phyloP scores from a whole-genome alignment of 1,140 invertebrate genomes.

The Rhizoglyphus robini region DNA sequence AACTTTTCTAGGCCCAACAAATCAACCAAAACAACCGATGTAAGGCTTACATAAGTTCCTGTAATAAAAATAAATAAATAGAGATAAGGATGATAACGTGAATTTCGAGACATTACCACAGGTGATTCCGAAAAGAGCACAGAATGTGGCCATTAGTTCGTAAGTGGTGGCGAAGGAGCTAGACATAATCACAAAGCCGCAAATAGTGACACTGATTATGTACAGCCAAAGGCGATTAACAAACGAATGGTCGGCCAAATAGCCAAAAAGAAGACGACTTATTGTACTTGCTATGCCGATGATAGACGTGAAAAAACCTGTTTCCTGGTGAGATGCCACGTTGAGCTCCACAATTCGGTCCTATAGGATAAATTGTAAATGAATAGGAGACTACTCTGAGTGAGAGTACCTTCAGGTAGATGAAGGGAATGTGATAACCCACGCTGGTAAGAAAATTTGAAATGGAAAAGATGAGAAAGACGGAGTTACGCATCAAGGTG shows the following conservation, averaged over 20 bases:
- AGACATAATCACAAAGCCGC: conserved; percentile 50
- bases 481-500: conserved; percentile 59
- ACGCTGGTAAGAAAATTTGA: conserved; percentile 93
- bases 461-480: conserved; percentile 76
- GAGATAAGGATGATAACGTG: background rate
- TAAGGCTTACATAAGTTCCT: conserved; percentile 39
- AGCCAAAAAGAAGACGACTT: conserved; percentile 71
- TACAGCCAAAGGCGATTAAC: conserved; percentile 76
- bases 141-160: conserved; percentile 54
- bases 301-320: conserved; percentile 53
- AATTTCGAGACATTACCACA: conserved; percentile 39
- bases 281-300: conserved; percentile 74
- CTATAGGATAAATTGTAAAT: conserved; percentile 11
- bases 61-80: conserved; percentile 20
- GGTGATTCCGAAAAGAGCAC: conserved; percentile 66
- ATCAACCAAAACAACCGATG: conserved; percentile 32
- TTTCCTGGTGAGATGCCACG: conserved; percentile 40
- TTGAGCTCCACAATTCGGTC: conserved; percentile 44
- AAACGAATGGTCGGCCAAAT: conserved; percentile 69
- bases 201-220: conserved; percentile 65
- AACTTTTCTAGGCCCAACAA: conserved; percentile 33
- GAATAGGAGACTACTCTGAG: background rate
- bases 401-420: conserved; percentile 48
- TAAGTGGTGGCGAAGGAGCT: conserved; percentile 57
- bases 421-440: conserved; percentile 87